These are phyloP conservation scores for Gymnarchus niloticus DNA, from an alignment of 2,113 vertebrate species.

Conservation along the genomic window DNA sequence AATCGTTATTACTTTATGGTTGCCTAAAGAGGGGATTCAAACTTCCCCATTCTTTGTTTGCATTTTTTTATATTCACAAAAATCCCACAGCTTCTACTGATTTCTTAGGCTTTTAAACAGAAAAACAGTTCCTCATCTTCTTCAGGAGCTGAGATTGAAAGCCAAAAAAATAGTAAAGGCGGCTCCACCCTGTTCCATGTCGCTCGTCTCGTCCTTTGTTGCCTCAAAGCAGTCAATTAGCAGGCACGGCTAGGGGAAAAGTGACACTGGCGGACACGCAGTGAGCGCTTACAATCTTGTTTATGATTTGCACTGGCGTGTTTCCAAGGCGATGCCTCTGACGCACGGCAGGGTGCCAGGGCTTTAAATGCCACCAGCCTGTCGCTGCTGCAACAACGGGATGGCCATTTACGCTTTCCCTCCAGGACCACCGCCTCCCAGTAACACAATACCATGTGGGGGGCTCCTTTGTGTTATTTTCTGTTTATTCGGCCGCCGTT, in stretches of 20 bases:
- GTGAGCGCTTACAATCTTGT: conserved; percentile 5
- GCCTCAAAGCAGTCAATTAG: conserved; percentile 21
- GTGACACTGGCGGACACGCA: conserved; percentile 6
- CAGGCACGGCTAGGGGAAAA: not conserved
- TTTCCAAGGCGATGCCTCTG: not conserved
- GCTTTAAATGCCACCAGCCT: not conserved
- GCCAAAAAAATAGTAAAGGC: not conserved
- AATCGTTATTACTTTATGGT: not conserved
- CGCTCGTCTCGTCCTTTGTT: conserved; percentile 7
- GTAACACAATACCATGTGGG: conserved; percentile 15
- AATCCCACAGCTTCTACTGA: not conserved
- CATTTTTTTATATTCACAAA: not conserved
- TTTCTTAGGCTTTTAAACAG: not conserved
- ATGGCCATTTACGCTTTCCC: not conserved
- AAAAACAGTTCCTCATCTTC: not conserved
- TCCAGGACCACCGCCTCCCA: not conserved
- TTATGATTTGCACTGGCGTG: conserved; percentile 11
- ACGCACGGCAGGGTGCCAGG: not conserved
- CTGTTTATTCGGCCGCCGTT: not conserved
- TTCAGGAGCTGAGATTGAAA: not conserved
- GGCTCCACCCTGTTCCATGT: not conserved
- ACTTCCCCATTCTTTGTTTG: not conserved
- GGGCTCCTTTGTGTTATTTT: conserved; percentile 26
- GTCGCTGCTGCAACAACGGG: not conserved
- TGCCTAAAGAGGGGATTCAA: not conserved